Evolutionary conservation across 2,888 invertebrate species (phyloP).

Genomic region (Bombylius major): DNA sequence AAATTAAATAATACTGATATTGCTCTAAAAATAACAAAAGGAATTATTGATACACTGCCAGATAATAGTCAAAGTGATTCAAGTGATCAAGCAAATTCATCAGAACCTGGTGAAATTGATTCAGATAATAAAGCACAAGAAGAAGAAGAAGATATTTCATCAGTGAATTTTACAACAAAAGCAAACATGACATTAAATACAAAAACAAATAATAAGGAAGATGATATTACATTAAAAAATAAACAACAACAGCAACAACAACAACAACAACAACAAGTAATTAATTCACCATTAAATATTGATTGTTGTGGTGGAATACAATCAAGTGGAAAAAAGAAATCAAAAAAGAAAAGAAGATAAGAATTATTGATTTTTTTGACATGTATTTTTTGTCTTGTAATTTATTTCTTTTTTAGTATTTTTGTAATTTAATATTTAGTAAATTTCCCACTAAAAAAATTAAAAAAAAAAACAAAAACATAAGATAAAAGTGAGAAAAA

Average conservation of each 20-base stretch:
- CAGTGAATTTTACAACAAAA: background rate
- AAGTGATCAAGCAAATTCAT: constrained; percentile 9
- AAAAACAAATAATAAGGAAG: background rate
- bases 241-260: background rate
- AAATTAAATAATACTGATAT: too few species aligned
- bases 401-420: constrained; percentile 31
- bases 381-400: constrained; percentile 34
- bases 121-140: background rate
- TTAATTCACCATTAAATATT: background rate
- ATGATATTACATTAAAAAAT: background rate
- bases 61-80: constrained; percentile 13
- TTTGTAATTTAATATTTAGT: constrained; percentile 10
- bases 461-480: background rate
- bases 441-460: background rate
- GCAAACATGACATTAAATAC: background rate
- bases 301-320: constrained; percentile 3
- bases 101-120: background rate
- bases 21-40: constrained; percentile 7
- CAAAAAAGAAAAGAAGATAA: constrained; percentile 37
- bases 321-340: constrained; percentile 32
- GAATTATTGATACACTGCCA: constrained; percentile 11
- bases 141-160: background rate
- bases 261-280: background rate
- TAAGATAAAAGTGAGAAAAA: background rate
- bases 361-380: constrained; percentile 38